Evolutionary conservation across 2,113 vertebrate genomes (phyloP).

Genomic region (Apistogramma diplotaenia): DNA sequence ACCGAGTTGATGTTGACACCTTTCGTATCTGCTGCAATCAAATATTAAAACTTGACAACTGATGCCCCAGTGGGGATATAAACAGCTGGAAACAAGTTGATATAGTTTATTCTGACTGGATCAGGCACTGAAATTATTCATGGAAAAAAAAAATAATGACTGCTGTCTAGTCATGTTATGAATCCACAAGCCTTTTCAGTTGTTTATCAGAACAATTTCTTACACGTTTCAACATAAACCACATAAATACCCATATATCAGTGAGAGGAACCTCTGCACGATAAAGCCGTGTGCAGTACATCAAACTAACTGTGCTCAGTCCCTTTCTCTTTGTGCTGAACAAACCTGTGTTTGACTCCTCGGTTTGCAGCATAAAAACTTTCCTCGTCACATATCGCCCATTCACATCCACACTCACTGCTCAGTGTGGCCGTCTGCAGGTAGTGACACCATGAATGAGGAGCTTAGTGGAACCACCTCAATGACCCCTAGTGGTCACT

Average conservation of each 20-base stretch:
- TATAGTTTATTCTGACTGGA: not conserved
- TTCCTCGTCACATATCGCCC: not conserved
- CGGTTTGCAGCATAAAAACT: not conserved
- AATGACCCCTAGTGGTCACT: slow-evolving; percentile 58
- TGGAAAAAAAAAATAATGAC: not conserved
- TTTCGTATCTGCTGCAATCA: not conserved
- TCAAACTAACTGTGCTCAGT: not conserved
- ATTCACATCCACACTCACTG: not conserved
- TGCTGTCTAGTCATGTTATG: not conserved
- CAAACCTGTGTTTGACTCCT: not conserved
- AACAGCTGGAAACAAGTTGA: not conserved
- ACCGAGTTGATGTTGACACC: not conserved
- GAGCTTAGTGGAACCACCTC: slow-evolving; percentile 21
- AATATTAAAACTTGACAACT: not conserved
- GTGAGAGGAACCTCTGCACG: not conserved
- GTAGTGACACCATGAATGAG: not conserved
- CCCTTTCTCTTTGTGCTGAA: not conserved
- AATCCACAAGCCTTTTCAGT: not conserved
- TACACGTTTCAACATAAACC: not conserved
- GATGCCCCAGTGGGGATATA: not conserved
- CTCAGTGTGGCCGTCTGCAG: not conserved
- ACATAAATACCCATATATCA: not conserved
- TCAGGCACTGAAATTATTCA: not conserved
- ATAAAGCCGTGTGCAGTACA: not conserved
- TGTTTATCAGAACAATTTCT: not conserved